Evolutionary conservation across 2,113 vertebrate genomes (phyloP).

Genomic region (Phycodurus eques): DNA sequence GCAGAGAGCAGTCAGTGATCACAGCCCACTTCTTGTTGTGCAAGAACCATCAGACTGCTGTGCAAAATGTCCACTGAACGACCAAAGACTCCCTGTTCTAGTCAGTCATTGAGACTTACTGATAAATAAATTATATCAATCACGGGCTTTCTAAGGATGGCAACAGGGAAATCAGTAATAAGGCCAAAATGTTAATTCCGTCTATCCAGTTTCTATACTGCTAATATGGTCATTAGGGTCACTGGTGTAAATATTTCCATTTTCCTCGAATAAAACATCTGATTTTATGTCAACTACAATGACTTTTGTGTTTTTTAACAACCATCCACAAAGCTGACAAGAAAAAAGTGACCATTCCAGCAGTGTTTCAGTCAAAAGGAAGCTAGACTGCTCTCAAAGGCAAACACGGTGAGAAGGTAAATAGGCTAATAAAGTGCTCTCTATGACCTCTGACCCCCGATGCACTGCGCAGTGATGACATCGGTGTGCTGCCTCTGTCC

Average conservation of each 20-base stretch:
- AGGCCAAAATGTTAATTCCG: neutral
- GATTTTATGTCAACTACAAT: neutral
- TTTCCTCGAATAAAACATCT: neutral
- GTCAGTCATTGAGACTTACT: neutral
- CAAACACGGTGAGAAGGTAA: slow-evolving; percentile 5
- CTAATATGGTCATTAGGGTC: neutral
- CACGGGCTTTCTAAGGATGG: no score
- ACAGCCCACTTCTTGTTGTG: neutral
- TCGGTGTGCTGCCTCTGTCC: neutral
- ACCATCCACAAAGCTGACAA: slow-evolving; percentile 11
- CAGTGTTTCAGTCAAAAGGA: neutral
- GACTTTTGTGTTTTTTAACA: neutral
- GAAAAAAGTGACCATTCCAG: slow-evolving; percentile 4
- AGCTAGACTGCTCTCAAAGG: neutral
- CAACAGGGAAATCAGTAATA: neutral
- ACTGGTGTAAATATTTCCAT: neutral
- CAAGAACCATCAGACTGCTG: neutral
- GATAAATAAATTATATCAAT: neutral
- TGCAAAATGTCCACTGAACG: neutral
- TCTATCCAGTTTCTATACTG: neutral
- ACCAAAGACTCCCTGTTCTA: neutral
- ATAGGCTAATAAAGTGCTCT: neutral
- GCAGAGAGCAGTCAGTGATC: slow-evolving; percentile 22
- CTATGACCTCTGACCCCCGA: neutral
- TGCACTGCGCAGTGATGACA: neutral